Evolutionary conservation across 2,113 vertebrate genomes (phyloP), one percentile per base, ranked within the genome.

Genomic region (Tachuris rubrigastra): DNA sequence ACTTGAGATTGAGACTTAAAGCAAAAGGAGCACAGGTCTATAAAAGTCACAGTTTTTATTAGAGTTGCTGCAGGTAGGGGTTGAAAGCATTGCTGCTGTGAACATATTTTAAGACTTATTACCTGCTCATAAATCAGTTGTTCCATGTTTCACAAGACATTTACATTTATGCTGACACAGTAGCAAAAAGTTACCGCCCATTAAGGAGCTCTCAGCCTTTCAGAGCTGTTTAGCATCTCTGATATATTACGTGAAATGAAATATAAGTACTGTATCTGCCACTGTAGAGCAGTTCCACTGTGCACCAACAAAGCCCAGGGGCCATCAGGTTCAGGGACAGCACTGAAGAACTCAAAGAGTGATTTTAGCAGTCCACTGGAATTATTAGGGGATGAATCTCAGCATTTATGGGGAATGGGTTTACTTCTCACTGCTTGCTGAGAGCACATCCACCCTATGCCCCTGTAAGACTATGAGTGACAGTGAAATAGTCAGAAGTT

Each of bases 1-100:
- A 65, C 62, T 93, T 94, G 91, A 96, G 89, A 52, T 53, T 47
- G 37, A 84, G 24, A 79, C 93, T 96, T 89, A 77, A 89, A 96
- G 72, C 33, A 18, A 79, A 90, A 74, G 81, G n/a, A 19, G 37
- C 22, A 52, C 24, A 63, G 55, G 88, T 35, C 76, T 92, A 42
- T 84, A 77, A 93, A 97, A 93, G 50, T 35, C 75, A 41, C 46
- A 58, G 49, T 41, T 95, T 94, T 93, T 69, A 46, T 93, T 81
- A 74, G 90, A 96, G 86, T 89, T 95, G 75, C 84, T 93, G 33
- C 82, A 80, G 80, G 93, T 95, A 83, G 25, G 83, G 21, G 33
- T 93, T 97, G 85, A 83, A 87, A 96, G 55, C 63, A 46, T 86
- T 94, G 91, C 80, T 79, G n/a, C 58, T 88, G 76, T 56, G 72